A percentile compares a stretch with the other conserved stretches of the same genome.
These are phyloP conservation scores for Regulus satrapa DNA, from an alignment of 2,113 vertebrate genomes.

Conservation along the genomic window DNA sequence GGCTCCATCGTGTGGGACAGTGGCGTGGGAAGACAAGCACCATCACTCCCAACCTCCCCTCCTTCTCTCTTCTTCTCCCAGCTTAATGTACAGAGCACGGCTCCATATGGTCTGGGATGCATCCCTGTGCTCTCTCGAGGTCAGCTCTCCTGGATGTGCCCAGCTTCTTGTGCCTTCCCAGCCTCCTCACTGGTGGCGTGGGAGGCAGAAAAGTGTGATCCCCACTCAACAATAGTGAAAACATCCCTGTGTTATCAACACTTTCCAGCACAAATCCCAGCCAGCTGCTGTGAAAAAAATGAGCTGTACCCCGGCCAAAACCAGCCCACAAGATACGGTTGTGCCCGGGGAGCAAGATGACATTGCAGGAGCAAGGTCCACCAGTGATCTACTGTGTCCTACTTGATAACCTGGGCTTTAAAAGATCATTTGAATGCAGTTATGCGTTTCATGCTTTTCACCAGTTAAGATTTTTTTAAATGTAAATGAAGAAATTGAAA, in stretches of 20 bases:
- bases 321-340: fast-evolving
- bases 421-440: background rate
- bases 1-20: background rate
- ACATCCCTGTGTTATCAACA: fast-evolving
- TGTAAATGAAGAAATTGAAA: background rate
- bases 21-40: background rate
- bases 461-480: background rate
- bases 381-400: background rate
- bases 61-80: background rate
- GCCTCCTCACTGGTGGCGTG: background rate
- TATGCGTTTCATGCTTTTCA: background rate
- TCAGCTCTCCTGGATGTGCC: background rate
- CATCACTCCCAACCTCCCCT: background rate
- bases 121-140: background rate
- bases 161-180: background rate
- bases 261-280: background rate
- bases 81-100: background rate
- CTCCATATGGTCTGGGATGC: background rate
- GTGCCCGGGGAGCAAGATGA: background rate
- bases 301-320: background rate
- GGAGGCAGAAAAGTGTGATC: background rate
- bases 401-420: background rate
- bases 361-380: background rate
- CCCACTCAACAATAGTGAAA: background rate
- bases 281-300: background rate